phyloP scores from a whole-genome alignment of 2,113 vertebrate genomes.

The Saimiri boliviensis region DNA sequence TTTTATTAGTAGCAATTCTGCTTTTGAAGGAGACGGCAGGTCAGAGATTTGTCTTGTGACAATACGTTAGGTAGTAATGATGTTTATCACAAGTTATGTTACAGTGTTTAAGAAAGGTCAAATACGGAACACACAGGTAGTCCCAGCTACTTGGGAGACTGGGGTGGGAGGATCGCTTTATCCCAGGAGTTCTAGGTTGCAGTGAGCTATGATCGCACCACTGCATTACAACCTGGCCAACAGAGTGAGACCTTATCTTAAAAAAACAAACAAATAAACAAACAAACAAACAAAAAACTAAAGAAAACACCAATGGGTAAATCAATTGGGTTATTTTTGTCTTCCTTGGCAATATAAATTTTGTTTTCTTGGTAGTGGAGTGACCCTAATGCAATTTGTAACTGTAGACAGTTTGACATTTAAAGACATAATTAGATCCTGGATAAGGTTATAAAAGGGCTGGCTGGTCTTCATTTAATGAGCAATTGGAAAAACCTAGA shows the following conservation, averaged over 20 bases:
- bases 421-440: background rate
- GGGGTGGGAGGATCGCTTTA: too few species aligned
- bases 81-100: background rate
- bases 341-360: background rate
- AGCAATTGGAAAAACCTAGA: background rate
- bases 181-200: too few species aligned
- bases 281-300: too few species aligned
- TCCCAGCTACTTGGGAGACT: too few species aligned
- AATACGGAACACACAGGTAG: background rate
- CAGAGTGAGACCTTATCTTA: too few species aligned
- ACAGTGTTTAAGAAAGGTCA: background rate
- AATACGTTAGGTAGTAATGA: background rate
- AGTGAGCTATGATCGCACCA: too few species aligned
- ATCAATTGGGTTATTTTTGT: slow-evolving; percentile 8
- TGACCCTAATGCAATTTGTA: background rate
- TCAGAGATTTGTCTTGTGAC: slow-evolving; percentile 1
- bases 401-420: background rate
- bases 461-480: background rate
- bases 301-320: background rate
- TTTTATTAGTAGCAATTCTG: background rate
- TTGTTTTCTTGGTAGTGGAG: background rate
- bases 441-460: background rate
- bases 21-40: background rate
- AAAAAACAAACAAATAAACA: too few species aligned
- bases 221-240: too few species aligned